A percentile compares a stretch with the other conserved stretches of the same genome.
Conservation (phyloP, 2,888 invertebrate species). For the Hedychridium roseum region DNA sequence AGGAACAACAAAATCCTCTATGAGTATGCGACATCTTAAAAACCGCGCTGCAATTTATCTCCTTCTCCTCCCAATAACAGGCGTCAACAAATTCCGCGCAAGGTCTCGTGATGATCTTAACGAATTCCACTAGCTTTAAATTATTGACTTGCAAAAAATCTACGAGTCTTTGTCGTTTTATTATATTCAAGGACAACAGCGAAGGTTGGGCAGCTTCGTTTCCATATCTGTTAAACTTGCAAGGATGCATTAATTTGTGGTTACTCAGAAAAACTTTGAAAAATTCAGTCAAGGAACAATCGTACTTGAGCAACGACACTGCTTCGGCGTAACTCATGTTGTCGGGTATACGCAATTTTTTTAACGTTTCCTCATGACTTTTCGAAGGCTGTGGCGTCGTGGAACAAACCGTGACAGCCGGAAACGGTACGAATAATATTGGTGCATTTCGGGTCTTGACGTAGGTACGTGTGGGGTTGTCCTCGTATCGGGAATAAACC, state of each 20-base stretch:
- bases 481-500: constrained; percentile 54
- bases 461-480: constrained; percentile 57
- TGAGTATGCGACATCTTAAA: constrained; percentile 48
- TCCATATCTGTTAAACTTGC: constrained; percentile 21
- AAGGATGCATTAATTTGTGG: neutral
- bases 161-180: constrained; percentile 27
- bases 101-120: constrained; percentile 41
- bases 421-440: constrained; percentile 52
- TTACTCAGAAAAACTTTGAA: no score
- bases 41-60: constrained; percentile 43
- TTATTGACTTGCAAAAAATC: constrained; percentile 45
- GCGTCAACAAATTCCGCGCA: constrained; percentile 55
- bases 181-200: neutral
- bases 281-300: neutral
- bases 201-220: constrained; percentile 11
- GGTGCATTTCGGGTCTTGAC: constrained; percentile 52
- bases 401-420: constrained; percentile 61
- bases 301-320: constrained; percentile 24
- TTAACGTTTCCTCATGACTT: constrained; percentile 37
- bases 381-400: constrained; percentile 32
- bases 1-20: constrained; percentile 60
- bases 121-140: constrained; percentile 30
- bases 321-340: constrained; percentile 31
- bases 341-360: constrained; percentile 24
- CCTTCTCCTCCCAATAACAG: constrained; percentile 53